A percentile compares a stretch with the other conserved stretches of the same genome.
These are phyloP conservation scores for Cheilosia variabilis DNA, from an alignment of 2,888 invertebrate species.

Conservation along the genomic window DNA sequence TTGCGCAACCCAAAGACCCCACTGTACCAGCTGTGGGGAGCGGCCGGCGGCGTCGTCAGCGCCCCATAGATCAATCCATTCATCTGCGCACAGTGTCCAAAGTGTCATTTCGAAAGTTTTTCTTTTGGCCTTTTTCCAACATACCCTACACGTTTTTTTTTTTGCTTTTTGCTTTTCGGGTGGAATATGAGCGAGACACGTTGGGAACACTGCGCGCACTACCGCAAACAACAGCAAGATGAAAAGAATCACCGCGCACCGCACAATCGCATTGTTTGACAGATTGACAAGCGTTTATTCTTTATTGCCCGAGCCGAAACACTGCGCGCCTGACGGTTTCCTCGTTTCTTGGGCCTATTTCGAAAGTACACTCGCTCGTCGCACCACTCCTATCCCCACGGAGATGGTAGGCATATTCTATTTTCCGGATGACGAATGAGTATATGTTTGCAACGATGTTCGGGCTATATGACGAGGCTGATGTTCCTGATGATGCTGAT, in stretches of 20 bases:
- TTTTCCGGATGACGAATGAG: constrained; percentile 50
- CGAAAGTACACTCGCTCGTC: constrained; percentile 2
- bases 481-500: constrained; percentile 56
- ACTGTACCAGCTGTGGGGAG: neutral
- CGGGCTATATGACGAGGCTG: constrained; percentile 16
- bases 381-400: neutral
- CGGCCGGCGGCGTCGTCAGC: constrained; percentile 15
- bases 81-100: constrained; percentile 50
- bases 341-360: constrained; percentile 35
- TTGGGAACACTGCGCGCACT: constrained; percentile 13
- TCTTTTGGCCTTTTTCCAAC: constrained; percentile 21
- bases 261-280: constrained; percentile 72
- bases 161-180: constrained; percentile 11
- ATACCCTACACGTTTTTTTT: neutral
- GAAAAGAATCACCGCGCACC: constrained; percentile 67
- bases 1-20: neutral
- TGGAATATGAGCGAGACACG: constrained; percentile 29
- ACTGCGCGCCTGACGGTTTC: constrained; percentile 14
- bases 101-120: constrained; percentile 64
- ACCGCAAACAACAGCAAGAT: constrained; percentile 46
- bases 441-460: constrained; percentile 24
- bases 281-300: constrained; percentile 74
- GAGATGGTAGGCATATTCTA: constrained; percentile 2
- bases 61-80: constrained; percentile 63
- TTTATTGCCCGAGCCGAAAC: constrained; percentile 55